These are phyloP conservation scores for Schizothorax lantsangensis DNA, from an alignment of 2,797 vertebrate genomes.

Conservation along the genomic window DNA sequence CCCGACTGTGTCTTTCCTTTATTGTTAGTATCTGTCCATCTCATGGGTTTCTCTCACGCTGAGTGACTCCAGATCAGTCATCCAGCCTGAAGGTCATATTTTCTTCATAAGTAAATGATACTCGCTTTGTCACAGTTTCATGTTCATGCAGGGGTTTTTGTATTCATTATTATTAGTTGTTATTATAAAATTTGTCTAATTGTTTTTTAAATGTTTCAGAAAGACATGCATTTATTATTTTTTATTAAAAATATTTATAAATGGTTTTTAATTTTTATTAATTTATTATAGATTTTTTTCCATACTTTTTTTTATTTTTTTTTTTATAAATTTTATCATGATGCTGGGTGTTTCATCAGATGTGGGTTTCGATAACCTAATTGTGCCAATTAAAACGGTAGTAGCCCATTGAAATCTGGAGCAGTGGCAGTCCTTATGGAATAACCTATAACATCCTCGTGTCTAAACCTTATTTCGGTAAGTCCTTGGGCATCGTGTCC, in stretches of 20 bases:
- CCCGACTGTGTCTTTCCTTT: conserved; percentile 39
- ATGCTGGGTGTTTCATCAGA: conserved; percentile 59
- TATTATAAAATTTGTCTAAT: not conserved
- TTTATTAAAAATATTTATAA: not conserved
- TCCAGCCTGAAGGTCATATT: conserved; percentile 49
- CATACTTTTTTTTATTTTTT: not conserved
- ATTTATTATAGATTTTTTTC: not conserved
- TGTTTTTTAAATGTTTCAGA: not conserved
- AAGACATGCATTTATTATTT: not conserved
- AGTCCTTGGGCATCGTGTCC: conserved; percentile 64
- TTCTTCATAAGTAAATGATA: conserved; percentile 35
- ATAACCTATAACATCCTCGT: conserved; percentile 69
- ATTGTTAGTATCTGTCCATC: conserved; percentile 44
- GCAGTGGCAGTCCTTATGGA: conserved; percentile 59
- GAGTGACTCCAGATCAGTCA: conserved; percentile 40
- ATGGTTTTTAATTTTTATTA: not conserved
- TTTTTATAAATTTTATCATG: not conserved
- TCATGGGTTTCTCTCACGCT: conserved; percentile 33
- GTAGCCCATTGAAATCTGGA: conserved; percentile 60
- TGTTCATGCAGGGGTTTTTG: not conserved
- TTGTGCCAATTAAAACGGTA: conserved; percentile 64
- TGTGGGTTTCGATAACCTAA: conserved; percentile 67
- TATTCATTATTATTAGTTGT: not conserved
- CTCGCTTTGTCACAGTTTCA: not conserved
- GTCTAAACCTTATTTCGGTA: conserved; percentile 69